These are phyloP conservation scores for Oncorhynchus keta DNA, from an alignment of 2,113 vertebrate genomes.

Conservation along the genomic window DNA sequence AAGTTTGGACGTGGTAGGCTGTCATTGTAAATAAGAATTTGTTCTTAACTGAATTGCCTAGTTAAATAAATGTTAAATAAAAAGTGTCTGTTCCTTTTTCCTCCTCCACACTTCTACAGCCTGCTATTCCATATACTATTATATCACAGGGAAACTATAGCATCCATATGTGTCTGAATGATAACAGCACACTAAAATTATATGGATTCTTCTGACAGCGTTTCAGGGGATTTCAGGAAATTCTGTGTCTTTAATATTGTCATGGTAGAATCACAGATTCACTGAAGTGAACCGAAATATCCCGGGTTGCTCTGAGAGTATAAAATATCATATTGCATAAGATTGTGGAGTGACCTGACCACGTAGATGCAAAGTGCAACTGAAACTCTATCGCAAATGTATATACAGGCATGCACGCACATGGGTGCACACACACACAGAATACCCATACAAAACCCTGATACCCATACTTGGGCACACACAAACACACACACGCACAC, in stretches of 20 bases:
- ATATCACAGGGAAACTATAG: neutral
- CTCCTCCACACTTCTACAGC: slow-evolving; percentile 61
- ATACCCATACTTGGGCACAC: neutral
- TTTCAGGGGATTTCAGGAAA: slow-evolving; percentile 45
- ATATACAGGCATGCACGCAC: neutral
- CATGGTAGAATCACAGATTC: slow-evolving; percentile 52
- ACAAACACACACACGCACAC: neutral
- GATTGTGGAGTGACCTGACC: slow-evolving; percentile 66
- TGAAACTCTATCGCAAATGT: slow-evolving; percentile 50
- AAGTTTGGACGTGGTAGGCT: neutral
- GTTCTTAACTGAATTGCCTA: too few relatives aligned
- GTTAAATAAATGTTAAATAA: neutral
- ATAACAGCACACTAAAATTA: neutral
- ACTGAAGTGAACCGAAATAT: slow-evolving; percentile 66
- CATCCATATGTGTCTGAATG: neutral
- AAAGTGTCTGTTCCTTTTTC: slow-evolving; percentile 73
- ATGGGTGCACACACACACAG: neutral
- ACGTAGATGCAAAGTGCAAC: slow-evolving; percentile 69
- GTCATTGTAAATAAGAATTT: too few relatives aligned
- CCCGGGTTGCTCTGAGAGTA: slow-evolving; percentile 73
- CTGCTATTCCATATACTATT: slow-evolving; percentile 64
- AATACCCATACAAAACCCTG: neutral
- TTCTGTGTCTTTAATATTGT: slow-evolving; percentile 60
- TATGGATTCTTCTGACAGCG: slow-evolving; percentile 6
- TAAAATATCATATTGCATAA: slow-evolving; percentile 77